Evolutionary conservation across 2,113 vertebrate genomes (phyloP), one percentile per base, ranked within the genome.

Genomic region (Crotalus tigris): DNA sequence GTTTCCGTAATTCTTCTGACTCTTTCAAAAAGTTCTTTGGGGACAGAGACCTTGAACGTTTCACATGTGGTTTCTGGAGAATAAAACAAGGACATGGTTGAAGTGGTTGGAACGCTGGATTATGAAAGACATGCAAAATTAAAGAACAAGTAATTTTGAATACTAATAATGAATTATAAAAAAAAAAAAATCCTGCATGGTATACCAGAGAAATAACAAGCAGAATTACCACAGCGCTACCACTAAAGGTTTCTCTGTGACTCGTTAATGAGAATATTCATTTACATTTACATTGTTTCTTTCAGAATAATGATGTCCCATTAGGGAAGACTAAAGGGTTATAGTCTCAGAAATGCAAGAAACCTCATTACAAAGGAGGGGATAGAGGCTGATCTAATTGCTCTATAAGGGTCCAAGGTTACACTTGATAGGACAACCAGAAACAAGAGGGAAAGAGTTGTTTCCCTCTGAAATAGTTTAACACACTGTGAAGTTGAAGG

Each of bases 221-320:
- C 98, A 95, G 97, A 98, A 98, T 98, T 98, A 98, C 98, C 98
- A 98, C 97, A 97, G 97, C 97, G 97, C 98, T 98, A 98, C 97
- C 95, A 97, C 98, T 98, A 98, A 98, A 98, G 99, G 98, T 98
- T 99, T 99, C 98, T 98, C 98, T 98, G 98, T 98, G 98, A 99
- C 98, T 99, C 98, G 98, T 99, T 99, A 99, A 99, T 99, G 99
- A 99, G 99, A 99, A 99, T 99, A 99, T 99, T 99, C 99, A 99
- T 99, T 99, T 99, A 98, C 99, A 99, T 99, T 99, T 99, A 99
- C 99, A 99, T 99, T 99, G 99, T 99, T 99, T 99, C 99, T 99
- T 99, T 99, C 99, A 99, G 99, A 99, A 99, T 99, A 99, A 99
- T 99, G 99, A 99, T 99, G 99, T 99, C 99, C 99, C 99, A 99